phyloP scores from a whole-genome alignment of 2,113 vertebrate genomes.

The Peucedramus taeniatus region DNA sequence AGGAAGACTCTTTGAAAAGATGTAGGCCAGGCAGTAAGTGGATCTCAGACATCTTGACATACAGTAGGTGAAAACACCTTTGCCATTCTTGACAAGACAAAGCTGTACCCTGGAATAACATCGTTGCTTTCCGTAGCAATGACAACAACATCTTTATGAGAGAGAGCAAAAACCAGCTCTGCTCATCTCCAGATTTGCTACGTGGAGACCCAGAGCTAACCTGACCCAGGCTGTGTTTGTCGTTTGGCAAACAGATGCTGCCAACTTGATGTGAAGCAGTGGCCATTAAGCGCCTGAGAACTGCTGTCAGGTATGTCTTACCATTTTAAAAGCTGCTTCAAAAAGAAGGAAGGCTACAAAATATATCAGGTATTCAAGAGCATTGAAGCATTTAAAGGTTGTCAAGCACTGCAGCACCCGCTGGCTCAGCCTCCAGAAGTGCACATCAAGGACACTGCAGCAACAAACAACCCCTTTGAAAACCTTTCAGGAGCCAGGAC shows the following conservation, averaged over 20 bases:
- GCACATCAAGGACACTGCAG: slow-evolving; percentile 45
- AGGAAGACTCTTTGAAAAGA: neutral
- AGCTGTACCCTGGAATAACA: neutral
- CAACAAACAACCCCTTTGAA: neutral
- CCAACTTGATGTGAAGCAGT: neutral
- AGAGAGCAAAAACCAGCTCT: neutral
- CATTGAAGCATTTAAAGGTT: slow-evolving; percentile 34
- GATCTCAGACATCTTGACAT: neutral
- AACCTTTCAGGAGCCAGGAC: neutral
- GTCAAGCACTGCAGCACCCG: neutral
- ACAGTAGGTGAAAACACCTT: neutral
- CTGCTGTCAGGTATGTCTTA: neutral
- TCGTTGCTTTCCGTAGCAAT: neutral
- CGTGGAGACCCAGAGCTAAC: neutral
- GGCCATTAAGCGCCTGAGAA: neutral
- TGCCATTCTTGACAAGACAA: neutral
- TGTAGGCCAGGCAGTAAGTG: neutral
- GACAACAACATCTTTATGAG: neutral
- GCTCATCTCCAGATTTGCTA: neutral
- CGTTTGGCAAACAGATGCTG: neutral
- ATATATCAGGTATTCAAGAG: neutral
- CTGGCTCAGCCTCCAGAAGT: slow-evolving; percentile 37
- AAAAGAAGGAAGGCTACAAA: neutral
- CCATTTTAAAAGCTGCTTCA: neutral
- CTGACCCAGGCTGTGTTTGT: neutral